Percentiles rank a stretch among this genome's conserved stretches.
Conservation (phyloP, 2,113 vertebrate species). For the Siniperca knerii region DNA sequence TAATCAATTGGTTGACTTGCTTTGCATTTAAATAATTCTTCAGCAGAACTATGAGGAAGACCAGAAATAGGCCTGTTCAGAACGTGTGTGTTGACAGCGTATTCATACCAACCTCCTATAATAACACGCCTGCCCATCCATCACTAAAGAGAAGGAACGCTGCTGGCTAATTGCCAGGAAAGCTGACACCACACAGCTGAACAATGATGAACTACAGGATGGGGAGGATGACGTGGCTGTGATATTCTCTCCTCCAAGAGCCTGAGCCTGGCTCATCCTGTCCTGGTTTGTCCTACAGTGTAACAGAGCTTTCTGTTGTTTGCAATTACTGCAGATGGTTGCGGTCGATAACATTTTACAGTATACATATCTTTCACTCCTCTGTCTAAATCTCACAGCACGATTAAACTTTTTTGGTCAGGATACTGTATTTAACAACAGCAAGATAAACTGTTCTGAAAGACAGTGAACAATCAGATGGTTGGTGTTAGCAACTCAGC, state of each 20-base stretch:
- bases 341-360: conserved; percentile 3
- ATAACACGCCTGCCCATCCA: conserved; percentile 38
- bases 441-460: background rate
- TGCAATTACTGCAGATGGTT: conserved; percentile 16
- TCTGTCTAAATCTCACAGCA: background rate
- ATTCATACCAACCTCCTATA: conserved; percentile 31
- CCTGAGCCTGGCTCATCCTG: conserved; percentile 18
- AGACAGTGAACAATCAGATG: background rate
- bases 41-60: background rate
- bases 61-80: background rate
- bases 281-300: background rate
- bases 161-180: conserved; percentile 51
- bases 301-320: conserved; percentile 14
- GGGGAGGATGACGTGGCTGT: conserved; percentile 35
- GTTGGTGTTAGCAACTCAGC: background rate
- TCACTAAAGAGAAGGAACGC: conserved; percentile 38
- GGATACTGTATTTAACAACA: background rate
- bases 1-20: conserved; percentile 14
- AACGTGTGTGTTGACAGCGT: conserved; percentile 9
- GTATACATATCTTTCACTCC: background rate
- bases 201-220: conserved; percentile 56
- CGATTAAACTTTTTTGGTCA: background rate
- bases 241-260: conserved; percentile 5
- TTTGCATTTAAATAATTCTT: conserved; percentile 32
- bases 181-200: conserved; percentile 56